These are phyloP conservation scores for Abrostola triplasia DNA, from an alignment of 2,888 invertebrate species.

Conservation along the genomic window DNA sequence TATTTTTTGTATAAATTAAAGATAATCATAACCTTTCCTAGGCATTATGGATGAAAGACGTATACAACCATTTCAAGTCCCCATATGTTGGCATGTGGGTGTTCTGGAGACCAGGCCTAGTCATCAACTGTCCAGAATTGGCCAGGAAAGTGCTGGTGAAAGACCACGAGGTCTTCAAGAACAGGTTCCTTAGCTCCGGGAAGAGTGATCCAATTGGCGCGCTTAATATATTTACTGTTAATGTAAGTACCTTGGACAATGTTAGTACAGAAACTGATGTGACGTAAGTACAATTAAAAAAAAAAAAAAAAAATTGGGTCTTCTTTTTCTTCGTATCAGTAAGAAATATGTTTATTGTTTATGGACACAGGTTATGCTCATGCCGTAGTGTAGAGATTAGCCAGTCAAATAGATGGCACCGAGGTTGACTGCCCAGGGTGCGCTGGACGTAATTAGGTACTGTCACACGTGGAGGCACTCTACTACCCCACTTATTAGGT, in stretches of 20 bases:
- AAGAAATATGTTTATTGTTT: too few relatives aligned
- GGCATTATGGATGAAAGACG: conserved; percentile 60
- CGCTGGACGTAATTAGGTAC: too few relatives aligned
- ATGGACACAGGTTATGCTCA: too few relatives aligned
- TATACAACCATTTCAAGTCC: conserved; percentile 54
- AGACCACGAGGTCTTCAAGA: conserved; percentile 62
- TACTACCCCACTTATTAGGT: too few relatives aligned
- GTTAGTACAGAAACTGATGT: neutral
- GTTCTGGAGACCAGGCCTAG: conserved; percentile 68
- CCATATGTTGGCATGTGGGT: conserved; percentile 69
- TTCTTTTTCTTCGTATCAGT: too few relatives aligned
- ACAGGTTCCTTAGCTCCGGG: conserved; percentile 61
- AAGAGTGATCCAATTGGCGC: conserved; percentile 63
- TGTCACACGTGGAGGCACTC: too few relatives aligned
- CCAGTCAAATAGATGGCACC: too few relatives aligned
- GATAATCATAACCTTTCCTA: conserved; percentile 23
- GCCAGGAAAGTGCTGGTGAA: conserved; percentile 63
- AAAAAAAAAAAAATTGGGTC: too few relatives aligned
- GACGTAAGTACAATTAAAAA: too few relatives aligned
- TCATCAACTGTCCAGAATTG: conserved; percentile 64
- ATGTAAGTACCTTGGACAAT: conserved; percentile 57
- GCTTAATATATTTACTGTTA: conserved; percentile 62
- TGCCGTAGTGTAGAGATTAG: too few relatives aligned
- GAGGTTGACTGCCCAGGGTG: too few relatives aligned
- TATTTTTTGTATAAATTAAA: neutral